phyloP scores from a whole-genome alignment of 1,140 invertebrate species.

The Wiebesia pumilae region DNA sequence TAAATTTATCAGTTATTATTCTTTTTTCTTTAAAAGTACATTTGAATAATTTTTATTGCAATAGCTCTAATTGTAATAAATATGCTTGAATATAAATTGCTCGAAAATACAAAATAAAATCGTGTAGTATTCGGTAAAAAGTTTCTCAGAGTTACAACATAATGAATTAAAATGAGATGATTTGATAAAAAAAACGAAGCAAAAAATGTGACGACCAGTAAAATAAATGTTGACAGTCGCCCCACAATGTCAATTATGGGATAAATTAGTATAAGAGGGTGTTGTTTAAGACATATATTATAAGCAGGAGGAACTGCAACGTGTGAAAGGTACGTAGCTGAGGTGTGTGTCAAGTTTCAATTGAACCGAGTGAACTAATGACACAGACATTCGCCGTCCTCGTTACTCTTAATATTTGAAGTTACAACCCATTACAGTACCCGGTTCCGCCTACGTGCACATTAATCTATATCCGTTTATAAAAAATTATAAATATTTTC shows the following conservation, averaged over 20 bases:
- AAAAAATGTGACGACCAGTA: neutral
- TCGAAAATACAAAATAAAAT: neutral
- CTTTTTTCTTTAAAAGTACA: too few relatives aligned
- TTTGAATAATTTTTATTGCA: too few relatives aligned
- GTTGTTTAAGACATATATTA: conserved; percentile 22
- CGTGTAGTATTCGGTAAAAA: conserved; percentile 39
- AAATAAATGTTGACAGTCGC: neutral
- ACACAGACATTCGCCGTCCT: conserved; percentile 35
- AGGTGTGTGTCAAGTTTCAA: conserved; percentile 53
- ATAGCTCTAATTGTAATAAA: too few relatives aligned
- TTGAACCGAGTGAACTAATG: conserved; percentile 41
- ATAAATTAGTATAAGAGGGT: neutral
- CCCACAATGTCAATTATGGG: neutral
- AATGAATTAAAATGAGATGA: conserved; percentile 18
- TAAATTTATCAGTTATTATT: too few relatives aligned
- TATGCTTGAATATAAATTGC: neutral
- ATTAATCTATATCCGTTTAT: too few relatives aligned
- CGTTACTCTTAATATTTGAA: conserved; percentile 1
- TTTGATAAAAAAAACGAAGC: neutral
- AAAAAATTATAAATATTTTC: too few relatives aligned
- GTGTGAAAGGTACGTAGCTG: neutral
- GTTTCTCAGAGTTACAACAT: conserved; percentile 32
- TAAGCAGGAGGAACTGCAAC: neutral
- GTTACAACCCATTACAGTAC: conserved; percentile 12
- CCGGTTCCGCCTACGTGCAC: neutral